A percentile compares a stretch with the other conserved stretches of the same genome.
Conservation (phyloP, 2,797 vertebrate species). For the Macropus fuliginosus region DNA sequence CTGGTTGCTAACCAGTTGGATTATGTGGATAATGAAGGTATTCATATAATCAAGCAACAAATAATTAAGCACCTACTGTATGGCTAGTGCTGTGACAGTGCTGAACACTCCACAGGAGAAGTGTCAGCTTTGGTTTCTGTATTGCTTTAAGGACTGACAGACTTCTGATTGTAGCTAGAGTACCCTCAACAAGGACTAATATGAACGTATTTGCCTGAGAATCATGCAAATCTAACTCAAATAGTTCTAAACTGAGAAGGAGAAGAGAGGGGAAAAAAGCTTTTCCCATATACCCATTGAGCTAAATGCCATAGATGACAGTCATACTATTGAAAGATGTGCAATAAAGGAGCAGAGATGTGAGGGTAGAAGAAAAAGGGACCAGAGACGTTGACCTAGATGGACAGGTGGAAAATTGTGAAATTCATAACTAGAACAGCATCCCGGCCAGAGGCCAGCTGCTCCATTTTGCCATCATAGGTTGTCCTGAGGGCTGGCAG, state of each 20-base stretch:
- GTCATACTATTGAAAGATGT: background rate
- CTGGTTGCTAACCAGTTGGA: rapidly evolving
- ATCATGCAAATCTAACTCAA: background rate
- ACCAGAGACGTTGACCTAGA: background rate
- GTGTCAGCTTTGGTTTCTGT: background rate
- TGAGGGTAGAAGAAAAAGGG: background rate
- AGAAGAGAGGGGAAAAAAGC: background rate
- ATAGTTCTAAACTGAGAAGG: background rate
- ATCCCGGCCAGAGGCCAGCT: background rate
- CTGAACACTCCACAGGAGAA: background rate
- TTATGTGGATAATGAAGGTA: background rate
- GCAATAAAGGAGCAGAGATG: background rate
- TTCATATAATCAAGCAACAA: background rate
- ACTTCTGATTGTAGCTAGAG: background rate
- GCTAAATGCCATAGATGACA: background rate
- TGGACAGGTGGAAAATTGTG: background rate
- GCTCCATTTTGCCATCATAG: background rate
- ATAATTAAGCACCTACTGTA: background rate
- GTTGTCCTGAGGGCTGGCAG: background rate
- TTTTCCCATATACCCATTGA: background rate
- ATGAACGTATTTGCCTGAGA: background rate
- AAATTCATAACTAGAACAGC: background rate
- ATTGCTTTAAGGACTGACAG: background rate
- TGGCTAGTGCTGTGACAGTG: background rate
- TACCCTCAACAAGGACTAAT: background rate